Base-by-base conservation (phyloP, 2,888 invertebrate genomes). In the Drosophila mettleri region DNA sequence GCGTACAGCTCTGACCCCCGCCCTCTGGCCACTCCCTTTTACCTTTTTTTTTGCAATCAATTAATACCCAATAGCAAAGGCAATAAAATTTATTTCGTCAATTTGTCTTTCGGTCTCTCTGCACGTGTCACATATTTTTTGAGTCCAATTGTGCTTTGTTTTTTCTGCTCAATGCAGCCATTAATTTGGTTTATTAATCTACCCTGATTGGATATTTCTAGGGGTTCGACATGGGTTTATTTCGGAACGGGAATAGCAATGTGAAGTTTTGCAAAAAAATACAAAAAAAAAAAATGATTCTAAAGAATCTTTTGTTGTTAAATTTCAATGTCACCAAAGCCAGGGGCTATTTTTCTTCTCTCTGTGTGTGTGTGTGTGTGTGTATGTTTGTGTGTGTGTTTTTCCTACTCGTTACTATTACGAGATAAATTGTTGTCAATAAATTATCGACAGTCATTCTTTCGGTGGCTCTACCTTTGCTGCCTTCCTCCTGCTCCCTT, bases 351-450 rank as follows among this genome's bases (percentile, higher is more conserved):
- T 71, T 83, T 54, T 81, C 81, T 72, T 70, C 59, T 14, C 12
- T 20, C 20, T 4, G 14, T 48, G 8, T 63, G 20, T 55, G 41
- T 57, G 18, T 18, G 46, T 66, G 7, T 60, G 24, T 59, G 38
- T 60, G 31, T 20, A 16, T 34, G 29, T 10, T 3, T 46, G 6
- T 62, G 20, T 52, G 41, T 57, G 6, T 46, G 20, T 66, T 69
- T 53, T 69, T 69, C 52, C 54, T 74, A 61, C 43, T 80, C 72
- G 72, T 68, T 80, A 86, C 83, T 84, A 84, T 84, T 88, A 76
- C 87, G 74, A 90, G 89, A 90, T 89, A 91, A 90, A 90, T 91
- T 61, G 86, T 74, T 84, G 90, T 88, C 90, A 80, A 90, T 90
- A 90, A 90, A 91, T 90, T 90, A 90, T 86, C 76, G 86, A 78